phyloP scores from a whole-genome alignment of 1,140 invertebrate species.

The Drosophila lini region DNA sequence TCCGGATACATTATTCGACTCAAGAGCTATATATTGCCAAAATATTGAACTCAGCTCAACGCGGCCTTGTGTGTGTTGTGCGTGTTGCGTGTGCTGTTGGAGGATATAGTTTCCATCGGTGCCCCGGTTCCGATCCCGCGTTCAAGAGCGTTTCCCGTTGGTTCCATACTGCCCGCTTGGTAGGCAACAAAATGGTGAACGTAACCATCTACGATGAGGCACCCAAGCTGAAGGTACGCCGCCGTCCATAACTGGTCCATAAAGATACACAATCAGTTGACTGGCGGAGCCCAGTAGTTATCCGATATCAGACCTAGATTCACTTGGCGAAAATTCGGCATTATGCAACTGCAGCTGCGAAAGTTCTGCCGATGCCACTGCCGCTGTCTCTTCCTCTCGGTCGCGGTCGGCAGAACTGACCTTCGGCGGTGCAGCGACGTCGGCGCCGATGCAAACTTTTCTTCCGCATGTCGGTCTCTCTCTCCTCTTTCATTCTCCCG shows the following conservation, averaged over 20 bases:
- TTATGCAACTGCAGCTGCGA: slow-evolving; percentile 71
- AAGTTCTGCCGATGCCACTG: slow-evolving; percentile 47
- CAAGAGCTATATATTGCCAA: slow-evolving; percentile 10
- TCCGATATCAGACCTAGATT: slow-evolving; percentile 20
- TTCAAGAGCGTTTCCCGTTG: slow-evolving; percentile 45
- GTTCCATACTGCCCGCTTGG: slow-evolving; percentile 40
- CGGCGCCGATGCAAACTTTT: slow-evolving; percentile 34
- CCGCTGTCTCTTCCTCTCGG: slow-evolving; percentile 27
- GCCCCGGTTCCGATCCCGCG: slow-evolving; percentile 20
- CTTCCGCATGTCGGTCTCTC: slow-evolving; percentile 37
- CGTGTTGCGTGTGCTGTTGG: slow-evolving; percentile 40
- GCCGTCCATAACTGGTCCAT: slow-evolving; percentile 40
- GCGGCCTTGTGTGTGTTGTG: slow-evolving; percentile 55
- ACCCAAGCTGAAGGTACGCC: slow-evolving; percentile 76
- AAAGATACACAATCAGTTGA: slow-evolving; percentile 61
- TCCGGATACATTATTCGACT: slow-evolving; percentile 20
- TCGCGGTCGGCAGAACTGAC: slow-evolving; percentile 53
- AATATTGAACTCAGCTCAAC: slow-evolving; percentile 25
- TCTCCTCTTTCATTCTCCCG: slow-evolving; percentile 11
- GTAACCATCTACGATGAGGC: slow-evolving; percentile 79
- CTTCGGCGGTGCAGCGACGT: slow-evolving; percentile 49
- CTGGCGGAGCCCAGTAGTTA: background rate
- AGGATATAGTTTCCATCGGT: slow-evolving; percentile 19
- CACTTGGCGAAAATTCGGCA: slow-evolving; percentile 32
- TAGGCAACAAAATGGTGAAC: slow-evolving; percentile 78